Conservation (phyloP, 2,888 invertebrate species). For the Melolontha melolontha region DNA sequence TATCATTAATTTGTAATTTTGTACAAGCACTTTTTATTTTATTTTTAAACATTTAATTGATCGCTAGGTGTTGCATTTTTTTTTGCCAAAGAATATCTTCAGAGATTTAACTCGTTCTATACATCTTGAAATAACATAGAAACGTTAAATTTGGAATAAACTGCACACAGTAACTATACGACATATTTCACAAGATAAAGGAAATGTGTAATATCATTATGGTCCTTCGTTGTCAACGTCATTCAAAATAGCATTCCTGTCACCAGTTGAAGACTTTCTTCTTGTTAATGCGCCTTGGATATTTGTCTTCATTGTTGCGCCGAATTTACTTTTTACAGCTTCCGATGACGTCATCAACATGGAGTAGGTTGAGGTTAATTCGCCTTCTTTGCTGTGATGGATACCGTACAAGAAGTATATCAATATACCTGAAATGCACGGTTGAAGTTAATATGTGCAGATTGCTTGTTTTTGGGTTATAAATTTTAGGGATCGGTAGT, state of each 20-base stretch:
- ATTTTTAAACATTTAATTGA: no score
- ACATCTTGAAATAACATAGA: no score
- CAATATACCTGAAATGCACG: conserved; percentile 72
- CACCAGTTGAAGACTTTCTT: conserved; percentile 61
- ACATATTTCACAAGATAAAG: no score
- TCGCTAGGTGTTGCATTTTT: no score
- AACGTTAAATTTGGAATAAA: no score
- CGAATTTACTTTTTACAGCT: conserved; percentile 74
- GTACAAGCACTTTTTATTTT: no score
- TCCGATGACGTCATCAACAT: conserved; percentile 75
- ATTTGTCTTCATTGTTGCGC: conserved; percentile 66
- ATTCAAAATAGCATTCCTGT: conserved; percentile 62
- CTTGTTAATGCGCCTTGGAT: conserved; percentile 60
- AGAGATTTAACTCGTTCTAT: no score
- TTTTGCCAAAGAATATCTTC: no score
- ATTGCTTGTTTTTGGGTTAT: no score
- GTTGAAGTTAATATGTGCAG: no score
- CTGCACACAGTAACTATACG: background rate
- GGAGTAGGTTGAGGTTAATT: conserved; percentile 71
- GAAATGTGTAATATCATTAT: conserved; percentile 23
- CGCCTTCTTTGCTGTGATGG: conserved; percentile 85
- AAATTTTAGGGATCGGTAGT: no score
- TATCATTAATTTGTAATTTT: no score
- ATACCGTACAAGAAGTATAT: conserved; percentile 89
- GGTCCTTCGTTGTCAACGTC: conserved; percentile 55